Evolutionary conservation across 2,113 vertebrate species (phyloP).

Genomic region (Mormyrus iriodes): DNA sequence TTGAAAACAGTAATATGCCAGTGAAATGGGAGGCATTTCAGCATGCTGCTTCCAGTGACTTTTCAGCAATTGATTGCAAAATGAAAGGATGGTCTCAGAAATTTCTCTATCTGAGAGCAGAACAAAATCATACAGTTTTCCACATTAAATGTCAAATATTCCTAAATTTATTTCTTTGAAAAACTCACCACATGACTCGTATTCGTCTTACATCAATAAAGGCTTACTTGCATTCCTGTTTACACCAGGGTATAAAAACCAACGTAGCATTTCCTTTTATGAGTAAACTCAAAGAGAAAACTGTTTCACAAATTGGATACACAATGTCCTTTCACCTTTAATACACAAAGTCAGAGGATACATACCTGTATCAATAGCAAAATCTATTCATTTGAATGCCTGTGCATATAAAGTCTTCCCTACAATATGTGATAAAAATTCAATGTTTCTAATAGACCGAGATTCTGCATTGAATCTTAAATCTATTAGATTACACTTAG

Average conservation of each 20-base stretch:
- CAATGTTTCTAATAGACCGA: conserved; percentile 18
- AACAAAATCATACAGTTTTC: background rate
- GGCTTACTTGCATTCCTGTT: background rate
- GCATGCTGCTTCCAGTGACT: background rate
- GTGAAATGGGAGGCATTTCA: background rate
- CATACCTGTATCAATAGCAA: background rate
- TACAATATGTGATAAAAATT: conserved; percentile 23
- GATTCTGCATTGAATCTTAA: conserved; percentile 29
- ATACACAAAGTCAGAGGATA: conserved; percentile 4
- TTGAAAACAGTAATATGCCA: background rate
- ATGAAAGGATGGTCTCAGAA: background rate
- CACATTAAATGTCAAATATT: background rate
- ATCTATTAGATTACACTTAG: conserved; percentile 45
- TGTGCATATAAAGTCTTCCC: conserved; percentile 10
- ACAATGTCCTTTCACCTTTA: background rate
- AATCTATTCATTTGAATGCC: conserved; percentile 20
- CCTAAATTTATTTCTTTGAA: background rate
- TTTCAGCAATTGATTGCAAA: background rate
- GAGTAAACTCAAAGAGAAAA: background rate
- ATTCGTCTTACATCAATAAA: background rate
- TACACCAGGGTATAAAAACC: background rate
- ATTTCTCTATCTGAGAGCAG: background rate
- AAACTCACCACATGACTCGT: background rate
- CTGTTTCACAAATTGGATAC: too few relatives aligned
- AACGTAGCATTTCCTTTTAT: background rate